Evolutionary conservation across 2,113 vertebrate species (phyloP).

Genomic region (Cryptomyrus ogoouensis): DNA sequence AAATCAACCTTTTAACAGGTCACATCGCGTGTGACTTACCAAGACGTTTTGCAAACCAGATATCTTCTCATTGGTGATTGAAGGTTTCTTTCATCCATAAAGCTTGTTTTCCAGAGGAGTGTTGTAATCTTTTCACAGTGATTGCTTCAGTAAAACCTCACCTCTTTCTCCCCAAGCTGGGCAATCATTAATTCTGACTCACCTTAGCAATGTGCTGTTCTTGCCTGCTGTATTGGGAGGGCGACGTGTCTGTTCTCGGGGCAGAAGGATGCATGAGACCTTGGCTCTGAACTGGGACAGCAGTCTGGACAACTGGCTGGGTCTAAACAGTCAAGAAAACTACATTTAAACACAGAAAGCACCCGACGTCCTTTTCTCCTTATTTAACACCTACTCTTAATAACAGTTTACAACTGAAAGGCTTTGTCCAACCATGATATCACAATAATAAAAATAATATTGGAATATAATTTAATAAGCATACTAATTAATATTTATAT

Average conservation of each 20-base stretch:
- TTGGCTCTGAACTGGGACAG: slow-evolving; percentile 60
- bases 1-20: not conserved
- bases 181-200: slow-evolving; percentile 36
- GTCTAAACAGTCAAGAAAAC: slow-evolving; percentile 14
- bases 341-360: not conserved
- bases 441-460: not conserved
- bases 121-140: not conserved
- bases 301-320: slow-evolving; percentile 55
- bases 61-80: not conserved
- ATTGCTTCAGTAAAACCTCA: not conserved
- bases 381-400: not conserved
- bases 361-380: not conserved
- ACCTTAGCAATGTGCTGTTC: slow-evolving; percentile 75
- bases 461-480: not conserved
- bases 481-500: not conserved
- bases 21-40: not conserved
- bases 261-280: slow-evolving; percentile 59
- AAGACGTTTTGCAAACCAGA: not conserved
- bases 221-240: slow-evolving; percentile 55
- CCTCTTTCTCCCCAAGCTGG: not conserved
- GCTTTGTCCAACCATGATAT: not conserved
- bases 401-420: not conserved
- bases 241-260: slow-evolving; percentile 57
- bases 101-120: not conserved
- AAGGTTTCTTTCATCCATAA: not conserved